Base-by-base conservation (phyloP, 2,113 vertebrate species). In the Monopterus albus region DNA sequence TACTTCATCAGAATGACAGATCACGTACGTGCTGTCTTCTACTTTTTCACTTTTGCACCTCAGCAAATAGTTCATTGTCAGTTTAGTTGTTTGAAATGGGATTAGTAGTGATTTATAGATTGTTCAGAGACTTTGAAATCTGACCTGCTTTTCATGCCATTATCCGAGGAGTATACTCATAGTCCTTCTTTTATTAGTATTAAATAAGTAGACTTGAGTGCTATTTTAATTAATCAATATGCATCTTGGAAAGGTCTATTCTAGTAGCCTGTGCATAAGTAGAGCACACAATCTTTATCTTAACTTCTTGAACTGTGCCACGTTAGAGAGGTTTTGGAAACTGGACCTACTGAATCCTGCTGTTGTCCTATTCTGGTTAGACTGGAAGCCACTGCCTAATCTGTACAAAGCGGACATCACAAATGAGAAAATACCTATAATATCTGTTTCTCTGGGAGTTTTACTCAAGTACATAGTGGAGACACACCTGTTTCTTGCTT, bases 1-100 rank as follows among this genome's bases (percentile, higher is more conserved):
- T 71, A 11, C 78, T 40, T 12, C n/a, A 31, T 28, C n/a, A 10
- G 33, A 20, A 17, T 40, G 49, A 17, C 38, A 14, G 28, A 17
- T 47, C 39, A 46, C 18, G 14, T 3, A 65, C 59, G 33, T 26
- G 4, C 35, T 12, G 45, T 46, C 55, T 6, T 18, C 42, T 23
- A 17, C 29, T 55, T 46, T 36, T 39, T 38, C 67, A 9, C 18
- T 31, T 31, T 31, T 6, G 29, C 29, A 6, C 29, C 8, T 31
- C 29, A 5, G 29, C 8, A 7, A n/a, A n/a, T n/a, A n/a, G n/a
- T n/a, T n/a, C n/a, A n/a, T n/a, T n/a, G n/a, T n/a, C n/a, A n/a
- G n/a, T n/a, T 57, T 10, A 20, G 18, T 25, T 61, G 66, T 75
- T 70, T 35, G 73, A 72, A 63, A 67, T 52, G 23, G 17, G n/a